Evolutionary conservation across 2,113 vertebrate genomes (phyloP).

Genomic region (Laticauda laticaudata): DNA sequence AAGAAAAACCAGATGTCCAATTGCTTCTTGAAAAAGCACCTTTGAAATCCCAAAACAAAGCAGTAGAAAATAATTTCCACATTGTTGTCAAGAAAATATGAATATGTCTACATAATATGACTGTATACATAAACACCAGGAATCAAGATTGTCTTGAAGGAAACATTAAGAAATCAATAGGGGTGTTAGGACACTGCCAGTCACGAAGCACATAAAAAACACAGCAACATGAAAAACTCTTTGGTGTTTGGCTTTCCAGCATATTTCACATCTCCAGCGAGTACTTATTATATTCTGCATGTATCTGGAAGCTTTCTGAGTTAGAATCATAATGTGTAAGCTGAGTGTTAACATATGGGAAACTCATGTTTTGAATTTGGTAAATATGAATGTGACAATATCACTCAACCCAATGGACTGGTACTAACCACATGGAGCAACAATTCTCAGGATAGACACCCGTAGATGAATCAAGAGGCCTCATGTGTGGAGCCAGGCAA

Average conservation of each 20-base stretch:
- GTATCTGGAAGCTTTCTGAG: background rate
- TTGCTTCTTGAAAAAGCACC: too few species aligned
- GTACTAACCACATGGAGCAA: conserved; percentile 10
- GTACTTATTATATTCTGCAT: background rate
- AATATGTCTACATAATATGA: background rate
- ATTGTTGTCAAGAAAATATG: background rate
- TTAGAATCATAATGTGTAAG: background rate
- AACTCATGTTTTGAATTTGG: background rate
- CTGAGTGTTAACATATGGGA: too few species aligned
- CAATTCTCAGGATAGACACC: conserved; percentile 41
- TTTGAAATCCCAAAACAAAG: background rate
- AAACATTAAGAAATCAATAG: background rate
- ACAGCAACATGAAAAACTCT: background rate
- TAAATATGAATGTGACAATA: background rate
- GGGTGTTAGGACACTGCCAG: background rate
- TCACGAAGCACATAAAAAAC: background rate
- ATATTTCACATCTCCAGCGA: background rate
- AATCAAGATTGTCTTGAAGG: background rate
- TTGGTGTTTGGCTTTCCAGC: background rate
- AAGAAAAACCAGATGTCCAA: too few species aligned
- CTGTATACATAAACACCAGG: background rate
- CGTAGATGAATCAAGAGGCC: conserved; percentile 45
- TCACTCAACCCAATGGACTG: background rate
- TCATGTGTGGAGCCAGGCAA: conserved; percentile 47
- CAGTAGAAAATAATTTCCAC: background rate